Conservation (phyloP, 30 jellyfish, hydroid and myxozoan species). For the Phacellophora camtschatica region DNA sequence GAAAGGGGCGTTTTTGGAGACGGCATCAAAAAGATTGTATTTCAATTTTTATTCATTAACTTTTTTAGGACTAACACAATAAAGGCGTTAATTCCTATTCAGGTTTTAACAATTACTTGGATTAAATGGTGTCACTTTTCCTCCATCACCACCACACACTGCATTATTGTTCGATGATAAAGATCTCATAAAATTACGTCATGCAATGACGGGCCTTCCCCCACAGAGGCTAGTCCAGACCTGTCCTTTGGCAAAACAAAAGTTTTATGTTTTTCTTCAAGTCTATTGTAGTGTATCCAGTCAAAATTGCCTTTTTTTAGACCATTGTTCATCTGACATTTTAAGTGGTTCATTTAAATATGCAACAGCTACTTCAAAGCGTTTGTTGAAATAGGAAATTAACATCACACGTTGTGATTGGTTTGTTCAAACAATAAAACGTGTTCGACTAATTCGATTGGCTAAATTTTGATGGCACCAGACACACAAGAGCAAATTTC, state of each 20-base stretch:
- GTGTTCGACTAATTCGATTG: background rate
- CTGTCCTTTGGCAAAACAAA: background rate
- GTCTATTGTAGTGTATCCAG: background rate
- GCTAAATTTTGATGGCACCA: no score
- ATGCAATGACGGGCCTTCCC: constrained; percentile 12
- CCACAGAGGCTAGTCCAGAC: constrained; percentile 14
- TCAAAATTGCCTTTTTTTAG: background rate
- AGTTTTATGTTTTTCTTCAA: no score
- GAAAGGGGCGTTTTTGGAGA: no score
- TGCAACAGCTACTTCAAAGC: background rate
- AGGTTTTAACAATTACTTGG: no score
- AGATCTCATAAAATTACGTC: background rate
- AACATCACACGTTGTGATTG: background rate
- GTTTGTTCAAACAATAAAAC: background rate
- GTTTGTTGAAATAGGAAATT: background rate
- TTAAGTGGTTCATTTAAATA: background rate
- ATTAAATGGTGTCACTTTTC: no score
- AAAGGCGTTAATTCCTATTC: no score
- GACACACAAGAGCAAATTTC: no score
- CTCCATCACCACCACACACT: background rate
- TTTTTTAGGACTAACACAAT: no score
- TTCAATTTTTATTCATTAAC: no score
- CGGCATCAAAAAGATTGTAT: no score
- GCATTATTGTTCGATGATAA: background rate
- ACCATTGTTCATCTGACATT: background rate